These are phyloP conservation scores for Onychorhynchus coronatus DNA, from an alignment of 2,113 vertebrate genomes.

Conservation along the genomic window DNA sequence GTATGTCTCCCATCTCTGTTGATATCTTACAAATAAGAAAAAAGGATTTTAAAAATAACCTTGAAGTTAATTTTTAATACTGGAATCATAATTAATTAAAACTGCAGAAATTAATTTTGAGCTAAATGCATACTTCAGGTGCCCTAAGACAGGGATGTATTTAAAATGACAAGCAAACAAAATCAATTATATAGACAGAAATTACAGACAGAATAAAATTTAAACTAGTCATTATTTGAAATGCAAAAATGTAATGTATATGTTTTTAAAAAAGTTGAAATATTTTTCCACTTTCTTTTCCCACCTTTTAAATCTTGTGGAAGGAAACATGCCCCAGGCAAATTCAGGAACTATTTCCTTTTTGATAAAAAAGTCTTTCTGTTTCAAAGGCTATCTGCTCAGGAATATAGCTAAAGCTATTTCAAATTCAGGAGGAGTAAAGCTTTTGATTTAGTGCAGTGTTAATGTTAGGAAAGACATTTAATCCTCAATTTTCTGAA, in stretches of 20 bases:
- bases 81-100: slow-evolving; percentile 30
- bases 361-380: slow-evolving; percentile 18
- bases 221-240: slow-evolving; percentile 13
- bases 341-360: not conserved
- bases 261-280: slow-evolving; percentile 15
- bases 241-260: not conserved
- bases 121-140: not conserved
- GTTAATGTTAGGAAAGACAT: slow-evolving; percentile 10
- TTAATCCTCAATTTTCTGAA: slow-evolving; percentile 22
- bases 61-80: slow-evolving; percentile 1
- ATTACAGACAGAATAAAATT: slow-evolving; percentile 1
- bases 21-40: not conserved
- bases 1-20: not conserved
- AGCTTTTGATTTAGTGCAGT: slow-evolving; percentile 24
- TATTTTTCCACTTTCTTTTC: slow-evolving; percentile 20
- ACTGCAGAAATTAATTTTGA: slow-evolving; percentile 19
- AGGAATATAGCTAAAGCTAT: not conserved
- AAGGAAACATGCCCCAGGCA: slow-evolving; percentile 26
- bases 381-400: slow-evolving; percentile 25
- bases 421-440: slow-evolving; percentile 11
- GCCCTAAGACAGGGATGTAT: not conserved
- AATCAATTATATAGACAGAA: not conserved
- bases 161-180: slow-evolving; percentile 29
- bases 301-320: not conserved
- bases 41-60: not conserved